phyloP scores from a whole-genome alignment of 1,140 invertebrate genomes.

The Drosophila lacteicornis region DNA sequence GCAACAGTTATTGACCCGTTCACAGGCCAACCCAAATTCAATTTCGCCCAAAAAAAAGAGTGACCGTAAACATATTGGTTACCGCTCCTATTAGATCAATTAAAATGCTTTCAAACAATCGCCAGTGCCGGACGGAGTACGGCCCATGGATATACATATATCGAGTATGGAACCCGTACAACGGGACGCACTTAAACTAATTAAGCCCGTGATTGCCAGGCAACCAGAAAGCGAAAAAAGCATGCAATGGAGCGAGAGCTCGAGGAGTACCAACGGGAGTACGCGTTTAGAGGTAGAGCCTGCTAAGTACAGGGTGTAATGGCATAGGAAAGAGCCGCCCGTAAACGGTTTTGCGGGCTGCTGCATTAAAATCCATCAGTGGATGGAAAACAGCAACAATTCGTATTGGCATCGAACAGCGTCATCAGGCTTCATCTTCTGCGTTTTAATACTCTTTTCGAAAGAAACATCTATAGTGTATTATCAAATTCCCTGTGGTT shows the following conservation, averaged over 20 bases:
- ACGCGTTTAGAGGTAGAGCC: background rate
- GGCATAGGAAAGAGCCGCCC: constrained; percentile 6
- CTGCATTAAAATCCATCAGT: constrained; percentile 45
- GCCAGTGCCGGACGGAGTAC: background rate
- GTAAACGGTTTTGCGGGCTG: constrained; percentile 43
- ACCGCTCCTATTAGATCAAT: constrained; percentile 39
- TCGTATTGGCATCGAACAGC: constrained; percentile 17
- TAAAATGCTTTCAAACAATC: constrained; percentile 38
- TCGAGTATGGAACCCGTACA: constrained; percentile 15
- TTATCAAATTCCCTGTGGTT: no score
- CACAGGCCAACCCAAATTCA: constrained; percentile 12
- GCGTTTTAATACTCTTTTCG: background rate
- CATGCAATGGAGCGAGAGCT: background rate
- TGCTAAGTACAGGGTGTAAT: constrained; percentile 20
- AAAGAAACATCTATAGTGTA: no score
- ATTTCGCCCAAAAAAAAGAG: constrained; percentile 10
- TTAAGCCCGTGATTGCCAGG: constrained; percentile 42
- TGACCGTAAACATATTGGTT: constrained; percentile 25
- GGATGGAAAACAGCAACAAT: constrained; percentile 20
- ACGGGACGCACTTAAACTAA: constrained; percentile 45
- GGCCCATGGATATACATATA: background rate
- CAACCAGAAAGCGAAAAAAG: constrained; percentile 26
- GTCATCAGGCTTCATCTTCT: background rate
- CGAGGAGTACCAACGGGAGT: constrained; percentile 2
- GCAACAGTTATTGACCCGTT: constrained; percentile 8